Evolutionary conservation across 2,113 vertebrate species (phyloP), one percentile per base, ranked within the genome.

Genomic region (Podocnemis expansa): DNA sequence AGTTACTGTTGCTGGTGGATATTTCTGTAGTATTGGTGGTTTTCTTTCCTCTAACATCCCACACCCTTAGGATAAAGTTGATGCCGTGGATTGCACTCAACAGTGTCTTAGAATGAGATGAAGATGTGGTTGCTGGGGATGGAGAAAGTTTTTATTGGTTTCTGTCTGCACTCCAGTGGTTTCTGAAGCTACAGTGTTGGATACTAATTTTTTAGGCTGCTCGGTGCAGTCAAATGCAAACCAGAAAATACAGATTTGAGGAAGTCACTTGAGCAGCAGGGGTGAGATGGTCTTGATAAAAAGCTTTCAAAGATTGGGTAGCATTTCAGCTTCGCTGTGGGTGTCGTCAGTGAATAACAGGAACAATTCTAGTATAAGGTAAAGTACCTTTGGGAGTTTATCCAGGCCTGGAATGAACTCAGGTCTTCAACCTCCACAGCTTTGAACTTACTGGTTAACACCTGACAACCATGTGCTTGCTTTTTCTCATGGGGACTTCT

Each of bases 321-420:
- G 56, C 25, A 5, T 10, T 38, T 11, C 41, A 76, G 80, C 3
- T 43, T 41, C 49, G 60, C 11, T 10, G 82, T 49, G 73, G 9
- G 14, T 34, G 8, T 41, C 1, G 0, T 82, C 52, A 13, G 21
- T 34, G 70, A 13, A 76, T 54, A 25, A 3, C 0, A 12, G 80
- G 38, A 63, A 54, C 54, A 12, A 24, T 34, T 80, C 58, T 67
- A 29, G 5, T 45, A 10, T 8, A 25, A 79, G 82, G 82, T 4
- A 25, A 13, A 6, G 8, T 1, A 1, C 1, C 34, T 67, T n/a
- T 9, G 34, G 14, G 75, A 52, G 80, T 60, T 80, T 6, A 41
- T 70, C 51, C 1, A 1, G 1, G 24, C 29, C 0, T 25, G 45
- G 0, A 27, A 2, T 9, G 22, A 6, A 3, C 10, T 0, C 55